phyloP scores from a whole-genome alignment of 2,113 vertebrate genomes.

The Oreamnos americanus region DNA sequence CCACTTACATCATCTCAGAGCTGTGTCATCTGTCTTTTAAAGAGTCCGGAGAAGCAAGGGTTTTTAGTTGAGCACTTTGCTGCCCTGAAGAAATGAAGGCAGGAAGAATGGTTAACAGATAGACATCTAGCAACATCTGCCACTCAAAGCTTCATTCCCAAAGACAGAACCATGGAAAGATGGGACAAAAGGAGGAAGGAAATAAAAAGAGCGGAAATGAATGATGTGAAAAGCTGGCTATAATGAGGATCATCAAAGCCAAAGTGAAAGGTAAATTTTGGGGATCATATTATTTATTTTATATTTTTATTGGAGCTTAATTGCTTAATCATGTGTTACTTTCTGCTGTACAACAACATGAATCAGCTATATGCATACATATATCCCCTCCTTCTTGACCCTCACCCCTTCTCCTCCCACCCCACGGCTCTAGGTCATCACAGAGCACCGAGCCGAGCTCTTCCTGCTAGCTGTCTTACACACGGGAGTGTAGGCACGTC shows the following conservation, averaged over 20 bases:
- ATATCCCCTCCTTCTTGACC: background rate
- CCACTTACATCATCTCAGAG: background rate
- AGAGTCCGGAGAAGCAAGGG: background rate
- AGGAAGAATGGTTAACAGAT: background rate
- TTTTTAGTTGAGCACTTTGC: background rate
- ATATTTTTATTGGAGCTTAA: background rate
- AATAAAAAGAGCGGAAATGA: background rate
- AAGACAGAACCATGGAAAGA: background rate
- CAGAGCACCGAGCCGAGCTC: background rate
- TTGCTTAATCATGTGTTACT: background rate
- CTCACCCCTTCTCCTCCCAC: background rate
- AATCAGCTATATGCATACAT: background rate
- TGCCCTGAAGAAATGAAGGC: background rate
- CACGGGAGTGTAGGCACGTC: too few relatives aligned
- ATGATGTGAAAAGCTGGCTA: background rate
- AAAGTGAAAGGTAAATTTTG: background rate
- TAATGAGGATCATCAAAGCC: background rate
- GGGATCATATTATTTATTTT: background rate
- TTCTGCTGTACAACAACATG: background rate
- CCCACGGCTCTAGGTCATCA: background rate
- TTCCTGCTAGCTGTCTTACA: background rate
- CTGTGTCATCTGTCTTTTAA: background rate
- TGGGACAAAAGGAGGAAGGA: background rate
- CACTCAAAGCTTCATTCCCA: background rate
- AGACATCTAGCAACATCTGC: background rate